phyloP scores from a whole-genome alignment of 1,140 invertebrate species.

The Cherax quadricarinatus region DNA sequence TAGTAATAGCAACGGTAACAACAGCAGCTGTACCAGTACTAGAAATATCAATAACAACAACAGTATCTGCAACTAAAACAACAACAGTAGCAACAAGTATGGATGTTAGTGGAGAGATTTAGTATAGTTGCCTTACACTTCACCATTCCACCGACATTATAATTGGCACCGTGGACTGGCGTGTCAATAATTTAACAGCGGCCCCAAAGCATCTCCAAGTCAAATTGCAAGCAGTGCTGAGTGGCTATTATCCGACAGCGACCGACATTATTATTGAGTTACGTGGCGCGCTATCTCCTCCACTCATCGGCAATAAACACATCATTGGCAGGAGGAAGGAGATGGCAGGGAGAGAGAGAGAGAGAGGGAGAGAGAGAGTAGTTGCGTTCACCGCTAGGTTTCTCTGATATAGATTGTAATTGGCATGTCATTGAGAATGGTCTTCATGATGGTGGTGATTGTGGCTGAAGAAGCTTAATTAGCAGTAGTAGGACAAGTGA shows the following conservation, averaged over 20 bases:
- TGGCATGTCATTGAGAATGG: not conserved
- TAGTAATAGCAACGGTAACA: not conserved
- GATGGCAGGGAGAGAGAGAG: not conserved
- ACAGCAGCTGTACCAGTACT: not conserved
- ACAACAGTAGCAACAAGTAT: not conserved
- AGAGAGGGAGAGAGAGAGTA: not conserved
- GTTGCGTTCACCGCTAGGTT: too few relatives aligned
- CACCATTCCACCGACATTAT: slow-evolving; percentile 21
- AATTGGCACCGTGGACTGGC: slow-evolving; percentile 34
- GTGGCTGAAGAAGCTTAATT: too few relatives aligned
- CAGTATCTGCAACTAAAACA: not conserved
- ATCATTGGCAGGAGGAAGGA: not conserved
- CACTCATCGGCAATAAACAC: slow-evolving; percentile 47
- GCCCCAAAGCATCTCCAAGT: slow-evolving; percentile 36
- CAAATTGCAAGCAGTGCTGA: slow-evolving; percentile 43
- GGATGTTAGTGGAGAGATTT: slow-evolving; percentile 7
- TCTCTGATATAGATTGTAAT: not conserved
- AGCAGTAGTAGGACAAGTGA: not conserved
- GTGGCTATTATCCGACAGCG: slow-evolving; percentile 45
- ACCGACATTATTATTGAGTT: slow-evolving; percentile 43
- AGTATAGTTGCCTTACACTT: slow-evolving; percentile 4
- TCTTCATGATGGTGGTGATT: not conserved
- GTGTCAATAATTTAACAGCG: slow-evolving; percentile 46
- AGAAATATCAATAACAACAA: not conserved
- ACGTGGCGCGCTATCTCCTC: slow-evolving; percentile 22